Conservation (phyloP, 2,888 invertebrate species). For the Dione vanillae region DNA sequence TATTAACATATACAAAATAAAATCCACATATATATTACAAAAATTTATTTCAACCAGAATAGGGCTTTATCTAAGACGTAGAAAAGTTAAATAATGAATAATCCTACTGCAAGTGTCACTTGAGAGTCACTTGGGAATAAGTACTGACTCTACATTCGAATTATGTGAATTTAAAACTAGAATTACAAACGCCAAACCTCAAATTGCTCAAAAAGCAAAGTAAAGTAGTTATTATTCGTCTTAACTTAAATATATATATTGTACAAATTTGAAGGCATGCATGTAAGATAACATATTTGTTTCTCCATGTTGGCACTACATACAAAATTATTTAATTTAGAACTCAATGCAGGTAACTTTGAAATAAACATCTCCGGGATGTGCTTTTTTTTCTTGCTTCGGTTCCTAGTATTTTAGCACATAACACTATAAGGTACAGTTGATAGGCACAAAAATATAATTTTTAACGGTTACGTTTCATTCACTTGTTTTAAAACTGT, state of each 20-base stretch:
- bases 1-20: slow-evolving; percentile 34
- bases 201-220: slow-evolving; percentile 25
- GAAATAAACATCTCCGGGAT: slow-evolving; percentile 10
- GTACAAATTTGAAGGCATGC: slow-evolving; percentile 19
- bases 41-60: slow-evolving; percentile 78
- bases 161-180: slow-evolving; percentile 57
- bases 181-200: slow-evolving; percentile 27
- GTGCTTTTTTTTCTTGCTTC: background rate
- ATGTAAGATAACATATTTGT: slow-evolving; percentile 2
- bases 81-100: slow-evolving; percentile 49
- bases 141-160: slow-evolving; percentile 58
- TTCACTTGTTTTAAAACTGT: slow-evolving; percentile 5
- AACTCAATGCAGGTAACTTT: slow-evolving; percentile 22
- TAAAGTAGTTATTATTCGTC: background rate
- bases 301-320: slow-evolving; percentile 19
- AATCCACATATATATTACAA: slow-evolving; percentile 67
- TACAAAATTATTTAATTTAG: slow-evolving; percentile 6
- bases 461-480: background rate
- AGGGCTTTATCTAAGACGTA: slow-evolving; percentile 61
- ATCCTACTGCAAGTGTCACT: slow-evolving; percentile 40
- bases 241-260: slow-evolving; percentile 22
- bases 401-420: background rate
- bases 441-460: slow-evolving; percentile 20
- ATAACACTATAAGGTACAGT: background rate
- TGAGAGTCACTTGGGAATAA: slow-evolving; percentile 32